phyloP scores from a whole-genome alignment of 1,140 invertebrate genomes.

The Hycleus phaleratus region DNA sequence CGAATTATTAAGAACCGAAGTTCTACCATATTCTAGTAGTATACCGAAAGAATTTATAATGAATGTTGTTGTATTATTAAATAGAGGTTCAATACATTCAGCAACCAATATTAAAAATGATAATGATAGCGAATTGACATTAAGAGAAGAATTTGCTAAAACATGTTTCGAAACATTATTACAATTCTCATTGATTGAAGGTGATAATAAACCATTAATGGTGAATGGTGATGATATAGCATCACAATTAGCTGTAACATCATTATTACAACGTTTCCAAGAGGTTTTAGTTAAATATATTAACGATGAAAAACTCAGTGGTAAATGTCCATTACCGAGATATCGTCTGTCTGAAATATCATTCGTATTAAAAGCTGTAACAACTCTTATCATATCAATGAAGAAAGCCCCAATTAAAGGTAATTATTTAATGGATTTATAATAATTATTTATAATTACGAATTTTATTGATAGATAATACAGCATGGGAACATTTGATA shows the following conservation, averaged over 20 bases:
- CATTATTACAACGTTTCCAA: slow-evolving; percentile 84
- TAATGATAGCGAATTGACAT: slow-evolving; percentile 72
- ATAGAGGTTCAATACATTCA: slow-evolving; percentile 91
- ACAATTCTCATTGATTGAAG: slow-evolving; percentile 80
- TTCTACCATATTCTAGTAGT: slow-evolving; percentile 69
- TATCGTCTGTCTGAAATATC: slow-evolving; percentile 92
- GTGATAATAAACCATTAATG: slow-evolving; percentile 45
- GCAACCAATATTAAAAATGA: slow-evolving; percentile 61
- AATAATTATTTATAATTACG: slow-evolving; percentile 8
- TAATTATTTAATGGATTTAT: slow-evolving; percentile 5
- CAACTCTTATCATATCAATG: slow-evolving; percentile 83
- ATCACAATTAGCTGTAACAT: slow-evolving; percentile 81
- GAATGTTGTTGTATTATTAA: slow-evolving; percentile 80
- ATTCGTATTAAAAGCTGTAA: slow-evolving; percentile 92
- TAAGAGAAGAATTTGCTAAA: slow-evolving; percentile 91
- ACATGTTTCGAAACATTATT: slow-evolving; percentile 93
- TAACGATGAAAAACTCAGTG: slow-evolving; percentile 79
- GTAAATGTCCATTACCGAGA: slow-evolving; percentile 86
- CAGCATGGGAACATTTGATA: slow-evolving; percentile 89
- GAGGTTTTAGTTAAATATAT: slow-evolving; percentile 86
- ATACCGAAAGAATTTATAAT: slow-evolving; percentile 83
- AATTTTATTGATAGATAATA: slow-evolving; percentile 62
- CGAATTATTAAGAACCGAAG: slow-evolving; percentile 75
- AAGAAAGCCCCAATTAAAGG: slow-evolving; percentile 68
- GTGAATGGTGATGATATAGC: slow-evolving; percentile 48